Percentiles rank a stretch among this genome's conserved stretches.
Conservation (phyloP, 2,888 invertebrate genomes). For the Synergus japonicus region DNA sequence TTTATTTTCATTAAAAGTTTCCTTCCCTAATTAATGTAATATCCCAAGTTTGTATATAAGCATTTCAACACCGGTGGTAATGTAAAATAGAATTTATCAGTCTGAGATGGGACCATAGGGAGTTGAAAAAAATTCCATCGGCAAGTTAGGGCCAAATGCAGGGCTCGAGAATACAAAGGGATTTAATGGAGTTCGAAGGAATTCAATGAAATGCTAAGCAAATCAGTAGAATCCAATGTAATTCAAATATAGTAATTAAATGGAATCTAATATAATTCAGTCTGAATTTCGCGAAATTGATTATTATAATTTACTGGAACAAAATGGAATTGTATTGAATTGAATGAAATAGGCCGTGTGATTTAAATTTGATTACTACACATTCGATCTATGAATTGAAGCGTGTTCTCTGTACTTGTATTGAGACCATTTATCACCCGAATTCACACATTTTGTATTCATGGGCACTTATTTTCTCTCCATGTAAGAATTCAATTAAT, state of each 20-base stretch:
- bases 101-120: not conserved
- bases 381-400: not conserved
- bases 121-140: not conserved
- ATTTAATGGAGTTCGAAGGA: not conserved
- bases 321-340: too few relatives aligned
- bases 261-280: too few relatives aligned
- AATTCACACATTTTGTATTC: not conserved
- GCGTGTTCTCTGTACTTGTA: not conserved
- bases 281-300: too few relatives aligned
- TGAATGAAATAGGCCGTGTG: not conserved
- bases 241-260: too few relatives aligned
- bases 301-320: too few relatives aligned
- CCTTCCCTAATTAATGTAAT: conserved; percentile 53
- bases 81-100: not conserved
- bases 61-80: not conserved
- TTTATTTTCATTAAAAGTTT: conserved; percentile 46
- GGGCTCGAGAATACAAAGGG: too few relatives aligned
- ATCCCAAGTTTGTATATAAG: conserved; percentile 42
- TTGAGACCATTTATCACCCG: not conserved
- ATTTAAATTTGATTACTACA: not conserved
- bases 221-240: too few relatives aligned
- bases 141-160: too few relatives aligned
- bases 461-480: not conserved
- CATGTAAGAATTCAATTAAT: not conserved
- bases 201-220: too few relatives aligned